Percentiles rank a stretch among this genome's conserved stretches.
phyloP scores from a whole-genome alignment of 2,888 invertebrate genomes.

The Meiosimyza decipiens region DNA sequence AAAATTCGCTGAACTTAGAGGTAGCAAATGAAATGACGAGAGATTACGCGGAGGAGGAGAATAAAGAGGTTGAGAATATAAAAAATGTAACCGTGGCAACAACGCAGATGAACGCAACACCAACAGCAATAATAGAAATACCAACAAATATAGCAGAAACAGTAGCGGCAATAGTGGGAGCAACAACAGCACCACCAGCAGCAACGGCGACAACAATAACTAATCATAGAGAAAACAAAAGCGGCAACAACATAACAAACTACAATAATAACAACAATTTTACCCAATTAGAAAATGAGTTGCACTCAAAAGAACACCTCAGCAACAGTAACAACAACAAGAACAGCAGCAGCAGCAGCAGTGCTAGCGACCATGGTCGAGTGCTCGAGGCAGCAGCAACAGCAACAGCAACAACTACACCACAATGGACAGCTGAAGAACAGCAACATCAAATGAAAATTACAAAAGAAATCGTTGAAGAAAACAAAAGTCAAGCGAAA shows the following conservation, averaged over 20 bases:
- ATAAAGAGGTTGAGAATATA: constrained; percentile 27
- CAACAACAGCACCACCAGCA: neutral
- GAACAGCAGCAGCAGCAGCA: constrained; percentile 15
- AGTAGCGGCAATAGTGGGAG: constrained; percentile 11
- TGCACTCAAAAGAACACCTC: constrained; percentile 26
- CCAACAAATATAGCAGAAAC: constrained; percentile 20
- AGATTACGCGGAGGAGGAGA: neutral
- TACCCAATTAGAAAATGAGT: constrained; percentile 38
- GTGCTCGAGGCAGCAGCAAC: constrained; percentile 47
- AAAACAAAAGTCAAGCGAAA: constrained; percentile 29
- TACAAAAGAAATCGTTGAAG: constrained; percentile 15
- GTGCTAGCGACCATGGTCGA: constrained; percentile 34
- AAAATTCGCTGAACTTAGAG: constrained; percentile 3
- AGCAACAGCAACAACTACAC: constrained; percentile 36
- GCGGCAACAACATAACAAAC: neutral
- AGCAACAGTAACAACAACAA: constrained; percentile 1
- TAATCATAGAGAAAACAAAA: neutral
- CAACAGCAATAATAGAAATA: constrained; percentile 23
- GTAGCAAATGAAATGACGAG: neutral
- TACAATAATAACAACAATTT: constrained; percentile 27
- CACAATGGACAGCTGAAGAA: constrained; percentile 30
- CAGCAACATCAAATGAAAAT: constrained; percentile 23
- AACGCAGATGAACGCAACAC: constrained; percentile 19
- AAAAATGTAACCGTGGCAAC: constrained; percentile 29
- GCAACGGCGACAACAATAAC: constrained; percentile 5